Percentiles rank a stretch among this genome's conserved stretches.
phyloP scores from a whole-genome alignment of 2,113 vertebrate genomes.

The Sarotherodon lohbergeri region DNA sequence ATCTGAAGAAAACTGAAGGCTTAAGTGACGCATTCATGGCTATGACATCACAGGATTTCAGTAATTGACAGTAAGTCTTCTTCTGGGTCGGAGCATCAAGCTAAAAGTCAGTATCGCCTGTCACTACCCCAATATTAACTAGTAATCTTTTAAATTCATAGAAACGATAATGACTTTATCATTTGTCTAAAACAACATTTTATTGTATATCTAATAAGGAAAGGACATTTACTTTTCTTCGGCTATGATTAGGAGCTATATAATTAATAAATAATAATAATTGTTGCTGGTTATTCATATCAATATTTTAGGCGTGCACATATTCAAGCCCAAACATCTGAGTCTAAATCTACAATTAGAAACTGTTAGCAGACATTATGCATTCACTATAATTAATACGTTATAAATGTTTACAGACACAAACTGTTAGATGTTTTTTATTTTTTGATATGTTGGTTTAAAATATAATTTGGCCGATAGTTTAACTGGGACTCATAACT shows the following conservation, averaged over 20 bases:
- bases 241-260: background rate
- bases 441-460: background rate
- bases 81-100: background rate
- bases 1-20: background rate
- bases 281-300: background rate
- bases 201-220: background rate
- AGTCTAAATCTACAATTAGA: background rate
- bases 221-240: background rate
- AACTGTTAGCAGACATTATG: background rate
- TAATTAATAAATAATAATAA: background rate
- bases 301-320: background rate
- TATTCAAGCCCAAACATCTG: background rate
- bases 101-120: background rate
- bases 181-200: background rate
- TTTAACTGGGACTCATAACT: background rate
- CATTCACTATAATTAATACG: background rate
- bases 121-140: background rate
- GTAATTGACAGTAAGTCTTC: background rate
- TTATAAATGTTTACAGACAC: background rate
- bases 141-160: background rate
- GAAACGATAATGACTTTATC: background rate
- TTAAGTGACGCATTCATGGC: background rate
- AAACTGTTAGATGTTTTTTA: background rate
- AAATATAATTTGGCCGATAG: background rate
- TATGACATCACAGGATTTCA: background rate